Evolutionary conservation across 2,113 vertebrate genomes (phyloP).

Genomic region (Nycticorax nycticorax): DNA sequence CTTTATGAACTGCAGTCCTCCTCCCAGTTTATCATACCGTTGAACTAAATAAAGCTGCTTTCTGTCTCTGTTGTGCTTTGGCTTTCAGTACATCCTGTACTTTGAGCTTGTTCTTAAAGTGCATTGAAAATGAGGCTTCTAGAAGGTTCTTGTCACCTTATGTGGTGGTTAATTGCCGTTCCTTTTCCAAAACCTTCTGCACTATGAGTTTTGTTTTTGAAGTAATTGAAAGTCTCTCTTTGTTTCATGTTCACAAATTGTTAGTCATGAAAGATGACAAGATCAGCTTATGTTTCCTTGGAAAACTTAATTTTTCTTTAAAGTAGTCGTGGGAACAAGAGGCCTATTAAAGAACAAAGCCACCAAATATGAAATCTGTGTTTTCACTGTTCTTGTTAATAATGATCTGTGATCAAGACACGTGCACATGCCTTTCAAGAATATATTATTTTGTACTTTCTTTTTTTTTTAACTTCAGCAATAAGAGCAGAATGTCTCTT

Average conservation of each 20-base stretch:
- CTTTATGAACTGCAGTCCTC: not conserved
- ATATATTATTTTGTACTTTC: slow-evolving; percentile 58
- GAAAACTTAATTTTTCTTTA: slow-evolving; percentile 71
- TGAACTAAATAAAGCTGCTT: slow-evolving; percentile 5
- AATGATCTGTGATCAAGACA: slow-evolving; percentile 70
- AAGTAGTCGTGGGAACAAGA: slow-evolving; percentile 64
- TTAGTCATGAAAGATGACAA: slow-evolving; percentile 72
- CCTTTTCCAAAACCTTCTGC: slow-evolving; percentile 57
- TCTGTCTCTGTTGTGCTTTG: not conserved
- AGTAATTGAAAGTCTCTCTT: slow-evolving; percentile 72
- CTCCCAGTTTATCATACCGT: fast-evolving
- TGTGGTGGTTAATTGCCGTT: slow-evolving; percentile 70
- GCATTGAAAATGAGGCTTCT: slow-evolving; percentile 46
- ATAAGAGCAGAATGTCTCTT: slow-evolving; percentile 17
- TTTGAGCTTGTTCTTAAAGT: slow-evolving; percentile 58
- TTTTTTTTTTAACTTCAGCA: not conserved
- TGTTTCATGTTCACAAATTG: slow-evolving; percentile 74
- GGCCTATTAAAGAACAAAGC: slow-evolving; percentile 75
- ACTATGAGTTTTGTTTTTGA: slow-evolving; percentile 65
- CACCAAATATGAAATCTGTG: slow-evolving; percentile 46
- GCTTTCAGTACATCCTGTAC: slow-evolving; percentile 15
- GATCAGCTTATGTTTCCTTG: slow-evolving; percentile 69
- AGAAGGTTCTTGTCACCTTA: slow-evolving; percentile 69
- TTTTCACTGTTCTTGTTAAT: slow-evolving; percentile 63
- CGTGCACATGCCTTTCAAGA: slow-evolving; percentile 56